Base-by-base conservation (phyloP, 92 coral and sea anemone species). In the Ricordea florida region DNA sequence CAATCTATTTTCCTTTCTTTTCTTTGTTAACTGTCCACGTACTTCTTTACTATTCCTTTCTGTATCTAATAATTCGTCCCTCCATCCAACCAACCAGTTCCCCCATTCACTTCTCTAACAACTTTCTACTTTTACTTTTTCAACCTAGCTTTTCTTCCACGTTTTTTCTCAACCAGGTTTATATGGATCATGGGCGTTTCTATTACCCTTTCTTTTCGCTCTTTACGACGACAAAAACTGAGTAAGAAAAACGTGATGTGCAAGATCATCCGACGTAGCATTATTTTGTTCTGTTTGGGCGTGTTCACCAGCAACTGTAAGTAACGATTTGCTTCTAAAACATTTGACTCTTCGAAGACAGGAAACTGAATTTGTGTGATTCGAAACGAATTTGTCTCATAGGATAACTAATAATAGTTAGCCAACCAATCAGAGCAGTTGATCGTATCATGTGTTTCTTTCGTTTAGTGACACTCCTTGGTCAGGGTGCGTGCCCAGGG, bases 141-240 rank as follows among this genome's bases (percentile, higher is more conserved):
- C 4, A 11, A 11, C 15, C 63, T 4, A 18, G n/a, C n/a, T n/a
- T n/a, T n/a, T n/a, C n/a, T n/a, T n/a, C n/a, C n/a, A n/a, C n/a
- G 13, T 35, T 68, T 42, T 35, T 59, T 22, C 20, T 23, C 37
- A 67, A n/a, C 0, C 48, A 94, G 98, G 98, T 96, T 96, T 71
- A 92, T 96, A 15, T 96, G 97, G 92, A 96, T 96, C 79, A 96
- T 96, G 98, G 98, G 98, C 2, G 93, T 96, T 32, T 96, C 98
- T 14, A 80, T 96, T 21, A 90, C 98, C 8, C 52, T 96, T 49
- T 96, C 98, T 7, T 96, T 96, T 78, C 93, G 88, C 34, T 82
- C 91, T 41, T 74, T 96, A 72, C 69, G 62, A 25, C 45, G 83
- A 44, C 82, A 80, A 45, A 79, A 83, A 45, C 65, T 87, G 2